Conservation (phyloP, 2,888 invertebrate genomes). For the Erebia palarica region DNA sequence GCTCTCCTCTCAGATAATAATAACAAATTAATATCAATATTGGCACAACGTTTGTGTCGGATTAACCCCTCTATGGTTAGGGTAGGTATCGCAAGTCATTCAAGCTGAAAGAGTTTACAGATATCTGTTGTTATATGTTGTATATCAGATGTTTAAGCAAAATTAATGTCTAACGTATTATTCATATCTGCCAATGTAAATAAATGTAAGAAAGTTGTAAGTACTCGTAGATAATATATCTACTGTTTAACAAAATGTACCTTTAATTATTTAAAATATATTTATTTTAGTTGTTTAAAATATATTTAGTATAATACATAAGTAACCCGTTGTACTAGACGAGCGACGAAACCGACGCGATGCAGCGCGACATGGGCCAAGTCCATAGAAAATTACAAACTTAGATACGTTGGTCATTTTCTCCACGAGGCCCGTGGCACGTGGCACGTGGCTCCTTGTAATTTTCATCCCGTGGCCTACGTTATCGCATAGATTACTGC, state of each 20-base stretch:
- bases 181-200: not conserved
- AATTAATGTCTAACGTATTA: constrained; percentile 10
- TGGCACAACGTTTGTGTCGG: constrained; percentile 11
- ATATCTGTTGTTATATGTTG: no score
- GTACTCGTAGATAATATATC: not conserved
- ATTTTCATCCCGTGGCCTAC: no score
- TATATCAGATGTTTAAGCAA: constrained; percentile 7
- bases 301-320: no score
- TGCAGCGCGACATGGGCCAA: not conserved
- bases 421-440: no score
- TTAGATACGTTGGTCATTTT: no score
- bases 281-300: no score
- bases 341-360: not conserved
- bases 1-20: constrained; percentile 2
- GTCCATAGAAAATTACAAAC: no score
- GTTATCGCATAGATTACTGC: no score
- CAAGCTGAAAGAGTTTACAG: not conserved
- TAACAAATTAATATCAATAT: constrained; percentile 21
- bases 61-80: constrained; percentile 4
- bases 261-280: no score
- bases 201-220: not conserved
- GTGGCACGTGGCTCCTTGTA: no score
- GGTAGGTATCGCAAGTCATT: constrained; percentile 7
- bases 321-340: not conserved
- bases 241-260: no score